These are phyloP conservation scores for Thalassarche chlororhynchos DNA, from an alignment of 2,113 vertebrate species.

Conservation along the genomic window DNA sequence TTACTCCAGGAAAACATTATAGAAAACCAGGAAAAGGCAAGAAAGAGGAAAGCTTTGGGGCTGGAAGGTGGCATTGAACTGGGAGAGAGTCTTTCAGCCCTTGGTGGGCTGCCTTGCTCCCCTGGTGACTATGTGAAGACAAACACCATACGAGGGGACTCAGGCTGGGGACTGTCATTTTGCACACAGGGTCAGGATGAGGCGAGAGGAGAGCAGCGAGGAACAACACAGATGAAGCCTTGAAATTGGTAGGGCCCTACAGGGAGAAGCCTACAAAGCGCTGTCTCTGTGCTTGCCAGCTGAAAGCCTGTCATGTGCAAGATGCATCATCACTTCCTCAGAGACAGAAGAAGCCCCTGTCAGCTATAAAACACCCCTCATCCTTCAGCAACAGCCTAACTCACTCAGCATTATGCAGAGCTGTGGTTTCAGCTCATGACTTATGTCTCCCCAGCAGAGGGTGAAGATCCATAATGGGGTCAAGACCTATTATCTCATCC, in stretches of 20 bases:
- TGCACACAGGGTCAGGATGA: neutral
- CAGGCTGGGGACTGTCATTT: rapidly evolving
- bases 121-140: neutral
- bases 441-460: neutral
- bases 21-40: neutral
- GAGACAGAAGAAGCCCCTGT: neutral
- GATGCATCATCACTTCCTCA: neutral
- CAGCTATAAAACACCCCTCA: neutral
- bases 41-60: neutral
- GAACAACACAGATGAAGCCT: neutral
- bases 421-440: neutral
- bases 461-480: neutral
- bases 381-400: neutral
- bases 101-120: neutral
- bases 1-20: neutral
- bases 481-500: neutral
- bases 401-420: neutral
- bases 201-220: neutral
- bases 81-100: neutral
- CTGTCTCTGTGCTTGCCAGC: neutral
- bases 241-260: neutral
- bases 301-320: neutral
- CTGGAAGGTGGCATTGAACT: neutral
- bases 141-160: neutral
- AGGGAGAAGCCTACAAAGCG: neutral